phyloP scores from a whole-genome alignment of 92 coral and sea anemone species.

The Nematostella vectensis region DNA sequence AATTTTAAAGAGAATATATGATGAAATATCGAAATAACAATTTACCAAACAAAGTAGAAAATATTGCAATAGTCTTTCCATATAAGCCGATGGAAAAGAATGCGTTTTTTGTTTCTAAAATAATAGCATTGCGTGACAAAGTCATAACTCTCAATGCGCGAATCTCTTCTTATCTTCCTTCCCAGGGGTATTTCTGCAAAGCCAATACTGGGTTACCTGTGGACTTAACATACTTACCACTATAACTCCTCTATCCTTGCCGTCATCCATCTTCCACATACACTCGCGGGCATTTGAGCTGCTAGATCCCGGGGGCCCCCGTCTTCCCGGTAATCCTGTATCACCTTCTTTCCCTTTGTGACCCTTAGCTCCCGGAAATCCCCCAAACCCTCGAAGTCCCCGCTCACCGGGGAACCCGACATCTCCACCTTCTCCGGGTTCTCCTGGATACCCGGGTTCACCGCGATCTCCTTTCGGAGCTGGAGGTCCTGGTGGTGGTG shows the following conservation, averaged over 20 bases:
- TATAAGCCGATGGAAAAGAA: no score
- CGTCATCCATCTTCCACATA: conserved; percentile 39
- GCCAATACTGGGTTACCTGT: no score
- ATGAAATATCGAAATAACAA: no score
- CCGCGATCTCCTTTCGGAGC: conserved; percentile 34
- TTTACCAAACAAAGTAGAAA: no score
- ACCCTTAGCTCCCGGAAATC: conserved; percentile 40
- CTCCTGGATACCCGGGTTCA: conserved; percentile 28
- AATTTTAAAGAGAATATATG: no score
- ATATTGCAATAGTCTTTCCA: no score
- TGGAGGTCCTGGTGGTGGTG: conserved; percentile 39
- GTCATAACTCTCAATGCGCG: no score
- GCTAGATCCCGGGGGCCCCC: conserved; percentile 28
- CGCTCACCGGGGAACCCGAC: conserved; percentile 30
- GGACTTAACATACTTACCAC: conserved; percentile 17
- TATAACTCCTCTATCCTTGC: conserved; percentile 42
- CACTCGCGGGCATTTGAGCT: conserved; percentile 6
- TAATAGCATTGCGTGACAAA: neutral
- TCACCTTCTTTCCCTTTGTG: conserved; percentile 34
- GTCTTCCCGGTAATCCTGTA: conserved; percentile 7
- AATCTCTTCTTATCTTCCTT: no score
- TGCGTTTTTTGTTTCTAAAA: neutral
- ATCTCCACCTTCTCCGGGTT: conserved; percentile 23
- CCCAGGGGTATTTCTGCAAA: no score
- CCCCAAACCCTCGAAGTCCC: conserved; percentile 19